Evolutionary conservation across 2,888 invertebrate species (phyloP), one percentile per base, ranked within the genome.

Genomic region (Gerris lacustris): DNA sequence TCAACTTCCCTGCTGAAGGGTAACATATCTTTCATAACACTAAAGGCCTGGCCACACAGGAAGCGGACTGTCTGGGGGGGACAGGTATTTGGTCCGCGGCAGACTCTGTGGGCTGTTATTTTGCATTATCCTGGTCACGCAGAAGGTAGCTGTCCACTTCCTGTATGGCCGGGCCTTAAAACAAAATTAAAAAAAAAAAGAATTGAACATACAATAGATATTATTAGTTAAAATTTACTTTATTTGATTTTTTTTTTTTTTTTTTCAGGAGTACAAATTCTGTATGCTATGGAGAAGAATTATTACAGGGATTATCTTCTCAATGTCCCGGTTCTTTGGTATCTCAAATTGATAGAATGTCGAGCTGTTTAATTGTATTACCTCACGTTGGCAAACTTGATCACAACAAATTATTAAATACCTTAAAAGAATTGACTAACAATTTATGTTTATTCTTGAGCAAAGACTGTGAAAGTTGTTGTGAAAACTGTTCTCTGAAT

Each of bases 1-100:
- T 74, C 63, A 72, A 74, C 63, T 74, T 74, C 47, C 17, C 55
- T 55, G 2, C 11, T 55, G 4, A 55, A 15, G 55, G 55, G 55
- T 55, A 15, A 55, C 11, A 11, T 5, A 55, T 55, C 9, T 55
- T 55, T 55, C 31, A 4, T 31, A 31, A 31, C 31, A 31, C 31
- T n/a, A n/a, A n/a, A n/a, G n/a, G n/a, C n/a, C n/a, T n/a, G n/a
- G n/a, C n/a, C n/a, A n/a, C n/a, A n/a, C n/a, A n/a, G n/a, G n/a
- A n/a, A n/a, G n/a, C n/a, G n/a, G n/a, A n/a, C n/a, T n/a, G n/a
- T n/a, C n/a, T n/a, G n/a, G n/a, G n/a, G n/a, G n/a, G n/a, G n/a
- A n/a, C n/a, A n/a, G n/a, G n/a, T n/a, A n/a, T n/a, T n/a, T n/a
- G n/a, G n/a, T n/a, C n/a, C n/a, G n/a, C n/a, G n/a, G n/a, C n/a